Evolutionary conservation across 2,888 invertebrate species (phyloP), one percentile per base, ranked within the genome.

Genomic region (Rotaria sp.): DNA sequence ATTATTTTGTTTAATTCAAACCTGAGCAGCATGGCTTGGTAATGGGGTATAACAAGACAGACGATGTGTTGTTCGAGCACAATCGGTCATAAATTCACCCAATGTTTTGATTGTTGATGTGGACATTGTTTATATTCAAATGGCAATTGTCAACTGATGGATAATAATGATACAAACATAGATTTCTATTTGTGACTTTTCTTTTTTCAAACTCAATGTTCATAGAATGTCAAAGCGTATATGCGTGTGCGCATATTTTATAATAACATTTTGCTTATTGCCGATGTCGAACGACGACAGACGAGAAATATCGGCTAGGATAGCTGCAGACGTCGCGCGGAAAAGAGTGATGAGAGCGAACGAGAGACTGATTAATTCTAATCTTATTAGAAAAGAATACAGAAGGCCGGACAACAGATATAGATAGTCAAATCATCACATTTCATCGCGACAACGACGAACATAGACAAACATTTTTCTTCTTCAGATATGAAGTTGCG

Each of bases 401-500:
- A 67, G 67, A 67, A 67, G 67, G 67, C 67, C 67, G 67, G 35
- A 67, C 67, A 35, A 67, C 67, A 30, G 67, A 67, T 67, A 67
- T 35, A 67, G 67, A 67, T 67, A 67, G 67, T 67, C 67, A 35
- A 67, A 67, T 67, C 67, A 67, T 67, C 67, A 67, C 67, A 67
- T 67, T 67, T 67, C 67, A 67, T 67, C 67, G 35, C 35, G 67
- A 67, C 67, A 67, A 67, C 67, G 35, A 67, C 67, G 67, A 67
- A 35, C 18, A 67, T 67, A 30, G 35, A 67, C 67, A 67, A 35
- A 67, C 30, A 35, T 67, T 10, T 59, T 67, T 67, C 35, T 67
- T 67, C 21, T 35, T 35, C 35, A 30, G 35, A 67, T 35, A 67
- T 67, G 67, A 67, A 67, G 35, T 21, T 30, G 67, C 5, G 18